A percentile compares a stretch with the other conserved stretches of the same genome.
These are phyloP conservation scores for Syrmaticus mikado DNA, from an alignment of 2,113 vertebrate species.

Conservation along the genomic window DNA sequence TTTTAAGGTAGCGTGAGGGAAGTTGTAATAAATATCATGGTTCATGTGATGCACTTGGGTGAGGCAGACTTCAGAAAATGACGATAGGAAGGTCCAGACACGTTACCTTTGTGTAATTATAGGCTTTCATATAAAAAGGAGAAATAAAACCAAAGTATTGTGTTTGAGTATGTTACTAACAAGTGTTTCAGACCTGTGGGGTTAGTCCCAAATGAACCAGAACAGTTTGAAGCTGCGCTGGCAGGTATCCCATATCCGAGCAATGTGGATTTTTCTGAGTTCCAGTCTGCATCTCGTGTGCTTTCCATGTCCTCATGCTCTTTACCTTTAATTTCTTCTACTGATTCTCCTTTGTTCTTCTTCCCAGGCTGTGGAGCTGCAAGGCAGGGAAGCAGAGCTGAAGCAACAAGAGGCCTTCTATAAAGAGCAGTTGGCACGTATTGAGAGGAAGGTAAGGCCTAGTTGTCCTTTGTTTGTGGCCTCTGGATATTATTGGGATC, in stretches of 20 bases:
- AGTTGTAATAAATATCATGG: not conserved
- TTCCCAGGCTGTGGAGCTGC: conserved; percentile 82
- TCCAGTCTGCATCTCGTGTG: not conserved
- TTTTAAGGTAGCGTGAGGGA: not conserved
- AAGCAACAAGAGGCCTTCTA: conserved; percentile 82
- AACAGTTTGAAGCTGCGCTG: not conserved
- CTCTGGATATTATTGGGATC: not conserved
- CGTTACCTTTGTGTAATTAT: not conserved
- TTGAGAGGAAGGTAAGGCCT: conserved; percentile 88
- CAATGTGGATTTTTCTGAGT: not conserved
- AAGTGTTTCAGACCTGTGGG: rapidly evolving
- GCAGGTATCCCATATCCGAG: not conserved
- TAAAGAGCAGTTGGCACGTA: conserved; percentile 86
- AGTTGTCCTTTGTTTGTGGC: not conserved
- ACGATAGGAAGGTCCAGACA: not conserved
- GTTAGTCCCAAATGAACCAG: not conserved
- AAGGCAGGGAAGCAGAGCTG: conserved; percentile 85
- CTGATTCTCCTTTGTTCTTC: conserved; percentile 26
- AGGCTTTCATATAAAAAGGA: not conserved
- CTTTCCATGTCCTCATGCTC: not conserved
- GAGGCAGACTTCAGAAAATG: not conserved
- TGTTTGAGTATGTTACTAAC: not conserved
- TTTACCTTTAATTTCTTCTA: not conserved
- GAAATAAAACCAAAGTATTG: not conserved
- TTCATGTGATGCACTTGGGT: not conserved